Conservation (phyloP, 2,797 vertebrate genomes). For the Chaetodon trifasciatus region DNA sequence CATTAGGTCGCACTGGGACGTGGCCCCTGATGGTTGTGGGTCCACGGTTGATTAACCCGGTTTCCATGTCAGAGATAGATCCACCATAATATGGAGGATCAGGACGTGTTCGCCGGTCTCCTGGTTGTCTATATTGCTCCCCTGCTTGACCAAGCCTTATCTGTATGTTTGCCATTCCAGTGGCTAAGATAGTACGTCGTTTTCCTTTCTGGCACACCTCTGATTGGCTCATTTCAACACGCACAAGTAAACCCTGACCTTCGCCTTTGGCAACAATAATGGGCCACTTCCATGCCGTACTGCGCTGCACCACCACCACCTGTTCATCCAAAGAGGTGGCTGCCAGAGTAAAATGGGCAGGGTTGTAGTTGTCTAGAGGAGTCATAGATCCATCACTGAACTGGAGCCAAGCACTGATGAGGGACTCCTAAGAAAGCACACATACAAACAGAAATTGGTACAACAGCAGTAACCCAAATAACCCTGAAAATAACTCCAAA, state of each 20-base stretch:
- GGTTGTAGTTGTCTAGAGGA: slow-evolving; percentile 92
- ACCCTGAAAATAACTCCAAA: slow-evolving; percentile 46
- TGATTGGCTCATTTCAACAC: slow-evolving; percentile 90
- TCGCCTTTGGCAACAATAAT: slow-evolving; percentile 89
- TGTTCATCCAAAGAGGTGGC: slow-evolving; percentile 90
- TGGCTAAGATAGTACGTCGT: slow-evolving; percentile 87
- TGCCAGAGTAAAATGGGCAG: slow-evolving; percentile 89
- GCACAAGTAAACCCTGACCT: slow-evolving; percentile 91
- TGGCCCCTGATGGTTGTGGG: slow-evolving; percentile 87
- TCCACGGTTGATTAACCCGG: slow-evolving; percentile 82
- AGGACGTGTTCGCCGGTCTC: slow-evolving; percentile 86
- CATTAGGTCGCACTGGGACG: slow-evolving; percentile 81
- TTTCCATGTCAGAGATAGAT: slow-evolving; percentile 86
- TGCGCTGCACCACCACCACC: slow-evolving; percentile 84
- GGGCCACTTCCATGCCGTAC: slow-evolving; percentile 84
- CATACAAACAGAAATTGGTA: slow-evolving; percentile 21
- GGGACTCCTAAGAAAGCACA: slow-evolving; percentile 88
- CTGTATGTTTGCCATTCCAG: slow-evolving; percentile 86
- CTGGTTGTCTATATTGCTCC: slow-evolving; percentile 86
- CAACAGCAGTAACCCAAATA: slow-evolving; percentile 37
- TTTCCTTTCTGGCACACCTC: slow-evolving; percentile 92
- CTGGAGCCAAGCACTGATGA: slow-evolving; percentile 95
- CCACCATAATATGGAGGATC: slow-evolving; percentile 85
- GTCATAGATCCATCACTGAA: slow-evolving; percentile 95
- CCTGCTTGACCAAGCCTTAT: slow-evolving; percentile 89